These are phyloP conservation scores for Isotomurus palustris DNA, from an alignment of 2,888 invertebrate genomes.

Conservation along the genomic window DNA sequence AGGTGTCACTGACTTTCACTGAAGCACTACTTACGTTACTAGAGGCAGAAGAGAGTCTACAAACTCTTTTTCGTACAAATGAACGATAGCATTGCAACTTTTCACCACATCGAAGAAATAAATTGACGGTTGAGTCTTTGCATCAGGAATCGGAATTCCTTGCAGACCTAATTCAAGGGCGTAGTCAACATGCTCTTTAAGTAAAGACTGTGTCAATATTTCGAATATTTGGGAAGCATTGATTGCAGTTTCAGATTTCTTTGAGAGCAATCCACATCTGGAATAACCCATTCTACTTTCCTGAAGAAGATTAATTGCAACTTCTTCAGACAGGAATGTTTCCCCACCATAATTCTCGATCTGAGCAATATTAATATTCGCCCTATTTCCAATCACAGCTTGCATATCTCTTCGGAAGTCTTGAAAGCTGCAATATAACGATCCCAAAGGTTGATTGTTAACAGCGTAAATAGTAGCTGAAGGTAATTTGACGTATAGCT, in stretches of 20 bases:
- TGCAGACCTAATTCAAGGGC: slow-evolving; percentile 89
- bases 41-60: slow-evolving; percentile 83
- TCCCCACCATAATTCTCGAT: slow-evolving; percentile 96
- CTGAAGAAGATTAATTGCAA: slow-evolving; percentile 84
- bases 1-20: neutral
- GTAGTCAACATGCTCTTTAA: slow-evolving; percentile 85
- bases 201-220: slow-evolving; percentile 36
- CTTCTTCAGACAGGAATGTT: slow-evolving; percentile 90
- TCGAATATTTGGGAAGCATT: slow-evolving; percentile 44
- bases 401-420: slow-evolving; percentile 89
- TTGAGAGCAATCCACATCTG: slow-evolving; percentile 70
- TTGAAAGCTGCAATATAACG: slow-evolving; percentile 63
- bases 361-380: slow-evolving; percentile 88
- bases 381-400: slow-evolving; percentile 83
- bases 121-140: slow-evolving; percentile 79
- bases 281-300: slow-evolving; percentile 86
- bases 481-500: too few species aligned
- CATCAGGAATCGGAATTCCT: slow-evolving; percentile 82
- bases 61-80: slow-evolving; percentile 88
- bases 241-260: slow-evolving; percentile 35
- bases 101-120: slow-evolving; percentile 91
- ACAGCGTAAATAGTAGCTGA: too few species aligned
- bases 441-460: slow-evolving; percentile 8
- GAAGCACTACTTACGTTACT: slow-evolving; percentile 63
- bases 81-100: slow-evolving; percentile 88